Conservation (phyloP, 2,888 invertebrate genomes). For the Rhynchonema sp. region DNA sequence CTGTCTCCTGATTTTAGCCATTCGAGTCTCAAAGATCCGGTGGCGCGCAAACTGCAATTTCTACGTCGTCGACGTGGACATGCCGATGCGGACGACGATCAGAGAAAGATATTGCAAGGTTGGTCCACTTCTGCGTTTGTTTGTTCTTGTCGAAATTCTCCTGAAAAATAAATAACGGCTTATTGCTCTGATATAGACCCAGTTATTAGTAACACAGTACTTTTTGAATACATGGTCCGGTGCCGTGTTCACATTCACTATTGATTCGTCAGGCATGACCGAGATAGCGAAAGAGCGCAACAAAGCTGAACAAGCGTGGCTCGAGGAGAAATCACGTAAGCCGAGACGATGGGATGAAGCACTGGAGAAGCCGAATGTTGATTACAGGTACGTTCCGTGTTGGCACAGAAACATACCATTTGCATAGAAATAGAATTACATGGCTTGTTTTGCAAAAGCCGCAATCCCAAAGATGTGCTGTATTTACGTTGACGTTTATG, state of each 20-base stretch:
- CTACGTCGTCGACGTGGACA: constrained; percentile 53
- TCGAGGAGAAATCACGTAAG: constrained; percentile 34
- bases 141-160: neutral
- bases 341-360: constrained; percentile 92
- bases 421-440: no score
- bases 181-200: no score
- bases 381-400: constrained; percentile 1
- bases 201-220: no score
- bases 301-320: constrained; percentile 22
- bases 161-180: no score
- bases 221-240: no score
- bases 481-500: no score
- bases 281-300: constrained; percentile 58
- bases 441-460: no score
- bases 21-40: constrained; percentile 52
- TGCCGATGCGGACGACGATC: constrained; percentile 60
- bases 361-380: constrained; percentile 60
- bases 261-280: constrained; percentile 45
- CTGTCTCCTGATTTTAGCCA: no score
- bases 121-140: neutral
- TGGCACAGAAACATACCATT: no score
- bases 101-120: constrained; percentile 62
- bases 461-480: no score
- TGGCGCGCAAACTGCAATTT: constrained; percentile 62
- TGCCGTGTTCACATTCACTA: neutral